A percentile compares a stretch with the other conserved stretches of the same genome.
phyloP scores from a whole-genome alignment of 30 jellyfish, hydroid and myxozoan species.

The Cassiopea xamachana region DNA sequence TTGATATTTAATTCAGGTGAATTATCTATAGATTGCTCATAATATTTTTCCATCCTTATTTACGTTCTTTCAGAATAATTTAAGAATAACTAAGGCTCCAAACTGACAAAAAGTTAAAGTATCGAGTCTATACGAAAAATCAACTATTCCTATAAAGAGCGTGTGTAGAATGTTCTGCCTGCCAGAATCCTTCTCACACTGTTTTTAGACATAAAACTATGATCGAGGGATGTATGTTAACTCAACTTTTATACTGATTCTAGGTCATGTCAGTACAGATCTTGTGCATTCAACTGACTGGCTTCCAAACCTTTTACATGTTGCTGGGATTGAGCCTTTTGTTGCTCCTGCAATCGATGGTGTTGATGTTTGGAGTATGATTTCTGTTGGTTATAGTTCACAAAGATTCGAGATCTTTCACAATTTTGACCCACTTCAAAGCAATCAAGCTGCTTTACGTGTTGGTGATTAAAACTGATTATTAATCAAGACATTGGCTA shows the following conservation, averaged over 20 bases:
- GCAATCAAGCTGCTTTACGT: constrained; percentile 90
- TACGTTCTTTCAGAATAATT: no score
- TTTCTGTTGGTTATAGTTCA: constrained; percentile 61
- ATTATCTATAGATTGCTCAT: neutral
- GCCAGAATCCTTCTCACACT: no score
- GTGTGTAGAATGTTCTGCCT: no score
- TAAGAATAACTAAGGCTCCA: no score
- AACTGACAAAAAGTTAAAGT: no score
- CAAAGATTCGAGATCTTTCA: constrained; percentile 93
- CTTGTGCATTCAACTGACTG: constrained; percentile 97
- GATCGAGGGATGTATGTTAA: no score
- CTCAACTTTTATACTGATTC: neutral
- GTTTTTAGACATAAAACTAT: no score
- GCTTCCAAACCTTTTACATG: constrained; percentile 88
- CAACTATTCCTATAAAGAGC: no score
- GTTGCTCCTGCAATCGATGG: constrained; percentile 79
- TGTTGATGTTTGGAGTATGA: constrained; percentile 79
- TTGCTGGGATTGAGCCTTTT: constrained; percentile 64
- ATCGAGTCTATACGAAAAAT: no score
- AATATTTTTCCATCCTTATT: neutral
- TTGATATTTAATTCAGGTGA: constrained; percentile 71
- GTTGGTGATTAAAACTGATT: constrained; percentile 95
- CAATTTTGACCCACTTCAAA: constrained; percentile 90
- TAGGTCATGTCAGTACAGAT: constrained; percentile 90
- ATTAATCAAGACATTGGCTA: constrained; percentile 94